Conservation (phyloP, 2,797 vertebrate genomes). For the Aphelocoma californica region DNA sequence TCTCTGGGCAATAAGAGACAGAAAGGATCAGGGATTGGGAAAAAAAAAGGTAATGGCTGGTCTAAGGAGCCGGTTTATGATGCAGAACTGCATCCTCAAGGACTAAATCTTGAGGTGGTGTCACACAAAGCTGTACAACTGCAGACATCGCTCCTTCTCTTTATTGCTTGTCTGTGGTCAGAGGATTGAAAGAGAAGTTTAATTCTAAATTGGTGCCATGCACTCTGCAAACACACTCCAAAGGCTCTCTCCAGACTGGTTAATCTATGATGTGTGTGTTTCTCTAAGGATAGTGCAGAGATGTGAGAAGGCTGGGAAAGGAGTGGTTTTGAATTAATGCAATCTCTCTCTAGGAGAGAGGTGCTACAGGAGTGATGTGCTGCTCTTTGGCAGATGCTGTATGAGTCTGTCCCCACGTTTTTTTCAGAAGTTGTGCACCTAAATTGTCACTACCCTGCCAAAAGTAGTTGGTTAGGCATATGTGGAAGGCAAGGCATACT, state of each 20-base stretch:
- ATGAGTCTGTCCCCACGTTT: fast-evolving
- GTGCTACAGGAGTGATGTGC: not conserved
- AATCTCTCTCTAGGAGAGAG: not conserved
- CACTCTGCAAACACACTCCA: not conserved
- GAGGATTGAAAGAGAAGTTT: slow-evolving; percentile 8
- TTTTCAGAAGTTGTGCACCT: not conserved
- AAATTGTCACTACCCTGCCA: not conserved
- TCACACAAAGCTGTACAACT: not conserved
- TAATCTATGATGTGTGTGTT: not conserved
- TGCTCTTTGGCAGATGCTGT: not conserved
- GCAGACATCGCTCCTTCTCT: not conserved
- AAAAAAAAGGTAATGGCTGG: not conserved
- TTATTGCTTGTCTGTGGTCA: not conserved
- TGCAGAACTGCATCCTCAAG: not conserved
- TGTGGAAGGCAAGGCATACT: not conserved
- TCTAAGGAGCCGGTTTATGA: not conserved
- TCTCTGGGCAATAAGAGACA: not conserved
- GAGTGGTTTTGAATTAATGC: not conserved
- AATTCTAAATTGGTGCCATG: not conserved
- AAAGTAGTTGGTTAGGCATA: not conserved
- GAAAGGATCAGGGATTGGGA: not conserved
- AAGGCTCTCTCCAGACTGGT: not conserved
- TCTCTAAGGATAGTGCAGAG: not conserved
- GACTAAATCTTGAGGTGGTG: not conserved
- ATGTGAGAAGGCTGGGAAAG: not conserved